Percentiles rank a stretch among this genome's conserved stretches.
phyloP scores from a whole-genome alignment of 1,140 invertebrate genomes.

The Meloidogyne floridensis region DNA sequence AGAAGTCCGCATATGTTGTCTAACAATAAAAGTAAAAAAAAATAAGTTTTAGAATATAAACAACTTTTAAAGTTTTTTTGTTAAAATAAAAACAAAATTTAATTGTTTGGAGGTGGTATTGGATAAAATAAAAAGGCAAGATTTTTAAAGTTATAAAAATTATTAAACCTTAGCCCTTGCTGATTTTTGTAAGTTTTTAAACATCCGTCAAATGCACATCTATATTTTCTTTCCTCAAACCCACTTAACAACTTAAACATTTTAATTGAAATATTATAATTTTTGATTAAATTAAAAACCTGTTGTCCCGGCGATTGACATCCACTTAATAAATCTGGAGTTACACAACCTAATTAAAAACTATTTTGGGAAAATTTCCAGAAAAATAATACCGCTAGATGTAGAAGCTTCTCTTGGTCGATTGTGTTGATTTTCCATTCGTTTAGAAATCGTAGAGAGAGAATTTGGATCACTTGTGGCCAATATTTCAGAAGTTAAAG shows the following conservation, averaged over 20 bases:
- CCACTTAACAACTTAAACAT: background rate
- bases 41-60: conserved; percentile 17
- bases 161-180: conserved; percentile 32
- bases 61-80: background rate
- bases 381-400: background rate
- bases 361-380: too few species aligned
- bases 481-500: background rate
- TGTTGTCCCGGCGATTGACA: background rate
- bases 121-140: background rate
- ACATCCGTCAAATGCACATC: conserved; percentile 32
- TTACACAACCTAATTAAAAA: background rate
- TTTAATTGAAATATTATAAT: background rate
- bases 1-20: background rate
- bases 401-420: background rate
- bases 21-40: background rate
- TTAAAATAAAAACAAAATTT: too few species aligned
- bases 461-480: background rate
- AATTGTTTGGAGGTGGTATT: too few species aligned
- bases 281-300: background rate
- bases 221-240: conserved; percentile 13
- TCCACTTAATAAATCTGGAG: background rate
- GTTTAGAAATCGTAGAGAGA: background rate
- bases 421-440: background rate
- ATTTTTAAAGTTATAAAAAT: background rate
- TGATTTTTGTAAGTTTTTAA: conserved; percentile 33